Percentiles rank a stretch among this genome's conserved stretches.
These are phyloP conservation scores for Muscidifurax raptorellus DNA, from an alignment of 1,140 invertebrate genomes.

Conservation along the genomic window DNA sequence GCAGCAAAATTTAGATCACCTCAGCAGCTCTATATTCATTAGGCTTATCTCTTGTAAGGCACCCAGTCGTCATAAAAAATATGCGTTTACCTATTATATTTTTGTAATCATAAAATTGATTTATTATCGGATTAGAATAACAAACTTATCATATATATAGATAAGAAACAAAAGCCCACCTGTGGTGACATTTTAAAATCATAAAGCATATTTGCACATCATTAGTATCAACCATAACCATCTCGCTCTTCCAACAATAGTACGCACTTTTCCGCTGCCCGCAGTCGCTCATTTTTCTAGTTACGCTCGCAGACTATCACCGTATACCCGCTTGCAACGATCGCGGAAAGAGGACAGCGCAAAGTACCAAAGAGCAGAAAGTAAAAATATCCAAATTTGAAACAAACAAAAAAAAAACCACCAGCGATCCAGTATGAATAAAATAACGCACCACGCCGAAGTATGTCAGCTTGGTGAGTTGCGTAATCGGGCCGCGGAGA, in stretches of 20 bases:
- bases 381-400: conserved; percentile 26
- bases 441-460: conserved; percentile 65
- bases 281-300: background rate
- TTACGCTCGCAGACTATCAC: background rate
- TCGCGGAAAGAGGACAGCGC: background rate
- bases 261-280: background rate
- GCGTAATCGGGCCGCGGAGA: conserved; percentile 67
- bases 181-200: no score
- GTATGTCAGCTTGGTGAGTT: conserved; percentile 68
- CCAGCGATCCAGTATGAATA: conserved; percentile 5
- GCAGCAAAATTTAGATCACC: background rate
- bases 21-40: background rate
- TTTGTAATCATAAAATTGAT: no score
- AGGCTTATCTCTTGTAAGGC: background rate
- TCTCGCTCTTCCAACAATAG: background rate
- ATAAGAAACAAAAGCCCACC: no score
- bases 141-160: no score
- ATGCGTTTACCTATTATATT: no score
- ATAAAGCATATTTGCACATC: no score
- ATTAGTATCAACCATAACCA: no score
- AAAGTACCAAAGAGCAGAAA: background rate
- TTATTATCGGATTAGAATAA: no score
- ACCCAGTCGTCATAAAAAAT: no score
- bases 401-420: conserved; percentile 28
- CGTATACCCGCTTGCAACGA: background rate